Evolutionary conservation across 2,888 invertebrate species (phyloP), one percentile per base, ranked within the genome.

Genomic region (Athetis lepigone): DNA sequence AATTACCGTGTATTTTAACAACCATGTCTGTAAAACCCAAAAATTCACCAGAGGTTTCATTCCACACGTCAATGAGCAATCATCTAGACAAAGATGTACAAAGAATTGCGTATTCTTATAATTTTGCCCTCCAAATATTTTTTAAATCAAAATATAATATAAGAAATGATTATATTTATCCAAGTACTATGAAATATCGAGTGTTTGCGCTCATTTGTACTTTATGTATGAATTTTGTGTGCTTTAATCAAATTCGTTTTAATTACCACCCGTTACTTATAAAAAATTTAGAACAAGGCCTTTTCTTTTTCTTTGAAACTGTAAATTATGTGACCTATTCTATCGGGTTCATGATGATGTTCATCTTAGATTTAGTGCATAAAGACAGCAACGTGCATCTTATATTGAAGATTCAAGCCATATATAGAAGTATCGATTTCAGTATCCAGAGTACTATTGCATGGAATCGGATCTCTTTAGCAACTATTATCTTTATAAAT

Each of bases 91-190:
- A 55, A 11, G 19, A 50, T 16, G 7, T 50, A 4, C 23, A 29
- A 21, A 51, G 4, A n/a, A n/a, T 62, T n/a, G 36, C 9, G 0
- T 2, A n/a, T 37, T 19, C 62, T 5, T 63, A 23, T 23, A 62
- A 50, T 2, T 45, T 27, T 1, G 8, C 21, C 1, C 37, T 51
- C 2, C 29, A 37, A n/a, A 0, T 63, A 4, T 63, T 63, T 11
- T 16, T 63, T 4, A n/a, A n/a, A 6, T 45, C 63, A 16, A 63
- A 63, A 39, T 65, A 43, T 18, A 19, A 55, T 8, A n/a, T 65
- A 7, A 66, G 36, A 11, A 18, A 55, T 7, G 66, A 39, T 19
- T 56, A 56, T 25, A 67, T 75, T 9, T 56, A 59, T 9, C 52
- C 70, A 2, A 67, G 23, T 16, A 50, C 39, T n/a, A 13, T 1